Base-by-base conservation (phyloP, 2,113 vertebrate genomes). In the Ceyx melanurus region DNA sequence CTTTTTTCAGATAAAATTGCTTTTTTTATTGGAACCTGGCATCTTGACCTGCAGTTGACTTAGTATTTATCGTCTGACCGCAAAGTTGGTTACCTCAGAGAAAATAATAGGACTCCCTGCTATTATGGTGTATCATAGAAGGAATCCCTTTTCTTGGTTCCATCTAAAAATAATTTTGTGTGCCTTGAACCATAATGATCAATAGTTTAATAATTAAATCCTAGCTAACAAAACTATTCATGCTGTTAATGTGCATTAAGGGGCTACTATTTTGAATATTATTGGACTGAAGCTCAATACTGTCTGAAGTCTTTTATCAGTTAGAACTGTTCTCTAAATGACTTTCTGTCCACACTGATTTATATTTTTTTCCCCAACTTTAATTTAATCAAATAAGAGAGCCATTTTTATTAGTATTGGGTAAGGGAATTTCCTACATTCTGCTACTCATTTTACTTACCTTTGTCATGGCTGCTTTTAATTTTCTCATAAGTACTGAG, bases 201-300 rank as follows among this genome's bases (percentile, higher is more conserved):
- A 71, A 81, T 95, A 83, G n/a, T 83, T 80, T 89, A 40, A 80
- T 95, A 88, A 92, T 95, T 91, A 92, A 91, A 89, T 90, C 70
- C 82, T 58, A 91, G 76, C 45, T 91, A 74, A 35, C 40, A 33
- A 91, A 95, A 82, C 70, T 89, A 64, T 71, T 92, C 54, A 42
- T 42, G 68, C 62, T 88, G 7, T 51, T 94, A 40, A 28, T 57
- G 45, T 65, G 67, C 40, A 33, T 86, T 65, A 90, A 78, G 53
- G 46, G 43, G 12, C 64, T 78, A 18, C 78, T 89, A 3, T 84
- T 88, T 89, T 85, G 84, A 94, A 66, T 93, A 70, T 92, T 79
- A 75, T 70, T 92, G 19, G 77, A 86, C 35, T 84, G 84, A 83
- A 79, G 79, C 67, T 83, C 72, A 48, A 40, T 95, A 73, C 19